Evolutionary conservation across 2,797 vertebrate species (phyloP), one percentile per base, ranked within the genome.

Genomic region (Coregonus sp.): DNA sequence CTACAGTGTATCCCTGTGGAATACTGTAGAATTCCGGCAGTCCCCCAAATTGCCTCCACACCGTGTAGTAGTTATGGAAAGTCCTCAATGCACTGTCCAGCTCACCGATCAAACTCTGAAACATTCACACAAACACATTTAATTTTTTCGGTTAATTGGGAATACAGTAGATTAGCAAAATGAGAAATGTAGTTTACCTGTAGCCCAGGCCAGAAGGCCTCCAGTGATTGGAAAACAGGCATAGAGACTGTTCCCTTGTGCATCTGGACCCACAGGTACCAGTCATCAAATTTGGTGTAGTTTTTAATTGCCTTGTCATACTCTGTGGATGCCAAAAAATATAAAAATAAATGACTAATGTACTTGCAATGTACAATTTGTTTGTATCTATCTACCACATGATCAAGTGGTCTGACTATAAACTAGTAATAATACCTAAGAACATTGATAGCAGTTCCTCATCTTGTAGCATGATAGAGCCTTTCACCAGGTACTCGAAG

Each of bases 221-320:
- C 98, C 82, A 99, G 91, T 40, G 97, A 98, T 91, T 99, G 98
- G 87, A 99, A 99, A 4, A 99, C 94, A 0, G 97, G 98, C 98
- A 99, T 99, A 84, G 97, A 96, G 70, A 99, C 96, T 0, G 96
- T 99, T 67, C 98, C 98, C 89, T 98, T 98, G 82, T 98, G 96
- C 98, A 99, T 99, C 89, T 99, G 97, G 75, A 99, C 98, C 98
- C 98, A 99, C 70, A 99, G 93, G 86, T 99, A 98, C 98, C 98
- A 99, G 93, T 99, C 98, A 76, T 99, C 98, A 31, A 98, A 99
- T 69, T 96, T 96, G 1, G 97, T 99, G 88, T 98, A 99, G 92
- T 99, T 99, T 93, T 95, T 95, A 79, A 99, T 96, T 81, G 97
- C 96, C 86, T 92, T 94, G 84, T 98, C 95, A 80, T 96, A 98